Conservation (phyloP, 2,888 invertebrate genomes). For the Keiferia lycopersicella region DNA sequence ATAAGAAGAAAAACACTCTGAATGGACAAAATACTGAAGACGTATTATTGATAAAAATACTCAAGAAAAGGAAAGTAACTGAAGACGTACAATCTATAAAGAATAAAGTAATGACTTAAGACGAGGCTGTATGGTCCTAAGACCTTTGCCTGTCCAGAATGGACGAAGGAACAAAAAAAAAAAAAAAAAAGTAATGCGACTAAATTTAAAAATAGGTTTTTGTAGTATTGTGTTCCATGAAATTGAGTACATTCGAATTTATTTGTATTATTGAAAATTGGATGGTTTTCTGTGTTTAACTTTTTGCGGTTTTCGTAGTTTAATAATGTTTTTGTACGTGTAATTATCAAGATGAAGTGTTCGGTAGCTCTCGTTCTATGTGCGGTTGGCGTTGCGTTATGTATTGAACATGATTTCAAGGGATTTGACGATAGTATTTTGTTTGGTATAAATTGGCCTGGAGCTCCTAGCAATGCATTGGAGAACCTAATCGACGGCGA, state of each 20-base stretch:
- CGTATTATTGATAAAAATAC: no score
- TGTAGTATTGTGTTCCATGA: background rate
- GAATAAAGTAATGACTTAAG: no score
- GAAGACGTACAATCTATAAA: no score
- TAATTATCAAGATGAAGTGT: slow-evolving; percentile 51
- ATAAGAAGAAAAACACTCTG: no score
- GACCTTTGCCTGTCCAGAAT: no score
- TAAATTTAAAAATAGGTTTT: slow-evolving; percentile 33
- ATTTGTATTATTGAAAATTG: background rate
- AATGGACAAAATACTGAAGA: no score
- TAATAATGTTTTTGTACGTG: slow-evolving; percentile 36
- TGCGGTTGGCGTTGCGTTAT: slow-evolving; percentile 45
- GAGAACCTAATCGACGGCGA: slow-evolving; percentile 56
- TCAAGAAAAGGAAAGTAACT: no score
- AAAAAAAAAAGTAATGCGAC: slow-evolving; percentile 35
- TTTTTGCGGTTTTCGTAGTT: slow-evolving; percentile 25
- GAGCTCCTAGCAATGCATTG: slow-evolving; percentile 53
- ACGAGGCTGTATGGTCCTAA: no score
- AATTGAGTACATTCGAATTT: background rate
- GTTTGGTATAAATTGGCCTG: slow-evolving; percentile 90
- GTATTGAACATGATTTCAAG: slow-evolving; percentile 83
- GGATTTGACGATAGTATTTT: slow-evolving; percentile 92
- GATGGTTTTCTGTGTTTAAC: slow-evolving; percentile 15
- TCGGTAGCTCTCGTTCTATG: slow-evolving; percentile 48
- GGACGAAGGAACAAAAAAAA: no score